These are phyloP conservation scores for Heliconius sara DNA, from an alignment of 2,888 invertebrate species.

Conservation along the genomic window DNA sequence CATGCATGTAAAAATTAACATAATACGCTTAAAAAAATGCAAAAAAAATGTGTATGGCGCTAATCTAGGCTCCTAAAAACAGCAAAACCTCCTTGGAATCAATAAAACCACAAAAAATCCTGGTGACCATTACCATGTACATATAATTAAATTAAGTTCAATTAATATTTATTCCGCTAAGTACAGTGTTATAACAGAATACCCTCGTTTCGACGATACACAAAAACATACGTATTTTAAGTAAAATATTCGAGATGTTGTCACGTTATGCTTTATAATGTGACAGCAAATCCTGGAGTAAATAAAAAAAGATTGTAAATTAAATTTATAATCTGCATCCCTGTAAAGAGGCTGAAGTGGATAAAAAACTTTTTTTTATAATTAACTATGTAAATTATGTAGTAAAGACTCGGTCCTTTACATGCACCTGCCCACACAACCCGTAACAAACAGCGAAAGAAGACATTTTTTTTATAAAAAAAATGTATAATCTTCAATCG, in stretches of 20 bases:
- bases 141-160: constrained; percentile 51
- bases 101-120: constrained; percentile 68
- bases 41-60: constrained; percentile 38
- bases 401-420: constrained; percentile 40
- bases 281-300: constrained; percentile 47
- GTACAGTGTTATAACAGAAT: constrained; percentile 47
- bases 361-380: background rate
- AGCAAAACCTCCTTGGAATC: constrained; percentile 65
- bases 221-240: constrained; percentile 23
- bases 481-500: constrained; percentile 51
- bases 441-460: constrained; percentile 59
- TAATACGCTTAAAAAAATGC: constrained; percentile 47
- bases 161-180: constrained; percentile 58
- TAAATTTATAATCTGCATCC: constrained; percentile 49
- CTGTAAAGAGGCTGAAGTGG: constrained; percentile 50
- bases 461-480: constrained; percentile 46
- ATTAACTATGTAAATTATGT: background rate
- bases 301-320: constrained; percentile 22
- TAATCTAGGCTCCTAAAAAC: constrained; percentile 59
- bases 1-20: constrained; percentile 51
- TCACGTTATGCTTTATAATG: constrained; percentile 44
- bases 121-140: constrained; percentile 63
- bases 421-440: constrained; percentile 70
- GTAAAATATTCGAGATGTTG: constrained; percentile 54
- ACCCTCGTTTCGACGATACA: constrained; percentile 33